A percentile compares a stretch with the other conserved stretches of the same genome.
Conservation (phyloP, 2,797 vertebrate species). For the Macrochelys suwanniensis region DNA sequence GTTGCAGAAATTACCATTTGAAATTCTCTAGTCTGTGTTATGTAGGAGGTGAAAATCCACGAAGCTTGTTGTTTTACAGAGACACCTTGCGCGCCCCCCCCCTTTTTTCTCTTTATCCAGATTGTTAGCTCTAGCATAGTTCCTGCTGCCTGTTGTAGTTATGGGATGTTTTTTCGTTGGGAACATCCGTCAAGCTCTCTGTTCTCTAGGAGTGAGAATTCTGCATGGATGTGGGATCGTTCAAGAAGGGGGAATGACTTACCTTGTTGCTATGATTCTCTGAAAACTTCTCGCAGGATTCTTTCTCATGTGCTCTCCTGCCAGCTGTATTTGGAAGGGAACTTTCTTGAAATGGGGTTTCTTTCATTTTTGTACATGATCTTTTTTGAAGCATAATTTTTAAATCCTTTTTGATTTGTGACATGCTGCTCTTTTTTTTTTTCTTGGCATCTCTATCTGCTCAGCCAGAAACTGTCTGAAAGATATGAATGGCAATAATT, state of each 20-base stretch:
- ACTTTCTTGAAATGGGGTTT: too few species aligned
- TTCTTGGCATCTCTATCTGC: too few species aligned
- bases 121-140: background rate
- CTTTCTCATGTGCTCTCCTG: conserved; percentile 28
- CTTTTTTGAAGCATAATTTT: too few species aligned
- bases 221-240: background rate
- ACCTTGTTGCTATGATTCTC: background rate
- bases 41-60: background rate
- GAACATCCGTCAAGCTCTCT: background rate
- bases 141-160: background rate
- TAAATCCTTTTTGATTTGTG: too few species aligned
- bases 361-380: too few species aligned
- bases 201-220: background rate
- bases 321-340: background rate
- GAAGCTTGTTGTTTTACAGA: background rate
- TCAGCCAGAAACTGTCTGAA: too few species aligned
- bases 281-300: background rate
- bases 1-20: background rate
- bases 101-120: background rate
- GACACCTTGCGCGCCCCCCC: background rate
- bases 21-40: background rate
- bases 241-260: background rate
- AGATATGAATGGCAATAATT: too few species aligned
- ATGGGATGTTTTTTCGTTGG: background rate
- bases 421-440: too few species aligned